phyloP scores from a whole-genome alignment of 2,888 invertebrate species.

The Drosophila paramelanica region DNA sequence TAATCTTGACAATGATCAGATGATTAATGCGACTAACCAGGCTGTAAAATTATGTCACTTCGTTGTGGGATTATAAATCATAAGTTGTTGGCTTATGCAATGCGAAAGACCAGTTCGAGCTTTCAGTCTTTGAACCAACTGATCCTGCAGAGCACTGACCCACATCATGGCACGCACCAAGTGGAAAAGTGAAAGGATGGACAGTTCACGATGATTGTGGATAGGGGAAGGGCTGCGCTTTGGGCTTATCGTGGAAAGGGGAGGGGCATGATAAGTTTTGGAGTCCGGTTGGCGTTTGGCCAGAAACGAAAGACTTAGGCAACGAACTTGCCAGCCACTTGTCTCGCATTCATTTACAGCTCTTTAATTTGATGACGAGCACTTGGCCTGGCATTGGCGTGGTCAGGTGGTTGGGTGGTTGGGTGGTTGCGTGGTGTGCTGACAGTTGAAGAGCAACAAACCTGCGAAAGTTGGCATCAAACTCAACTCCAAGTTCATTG shows the following conservation, averaged over 20 bases:
- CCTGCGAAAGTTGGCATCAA: conserved; percentile 44
- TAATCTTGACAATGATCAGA: conserved; percentile 41
- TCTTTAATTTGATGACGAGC: conserved; percentile 42
- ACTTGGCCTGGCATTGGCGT: conserved; percentile 29
- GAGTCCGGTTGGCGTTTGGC: conserved; percentile 15
- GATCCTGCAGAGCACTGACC: conserved; percentile 61
- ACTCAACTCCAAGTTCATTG: conserved; percentile 27
- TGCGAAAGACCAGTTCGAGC: conserved; percentile 21
- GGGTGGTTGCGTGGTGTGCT: conserved; percentile 2
- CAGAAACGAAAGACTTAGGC: conserved; percentile 68
- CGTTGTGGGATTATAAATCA: conserved; percentile 18
- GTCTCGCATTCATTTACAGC: conserved; percentile 37
- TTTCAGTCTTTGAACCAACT: conserved; percentile 7
- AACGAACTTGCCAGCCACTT: conserved; percentile 61
- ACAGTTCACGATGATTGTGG: background rate
- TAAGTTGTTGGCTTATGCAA: conserved; percentile 32
- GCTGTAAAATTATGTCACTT: conserved; percentile 44
- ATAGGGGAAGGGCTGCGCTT: background rate
- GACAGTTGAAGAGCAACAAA: conserved; percentile 30
- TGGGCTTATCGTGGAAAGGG: background rate
- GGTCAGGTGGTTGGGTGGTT: conserved; percentile 5
- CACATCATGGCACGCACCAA: conserved; percentile 28
- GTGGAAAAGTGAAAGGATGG: conserved; percentile 62
- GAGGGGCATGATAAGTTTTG: background rate
- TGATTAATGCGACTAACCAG: conserved; percentile 34